Conservation (phyloP, 2,888 invertebrate genomes). For the Drosophila macrospina region DNA sequence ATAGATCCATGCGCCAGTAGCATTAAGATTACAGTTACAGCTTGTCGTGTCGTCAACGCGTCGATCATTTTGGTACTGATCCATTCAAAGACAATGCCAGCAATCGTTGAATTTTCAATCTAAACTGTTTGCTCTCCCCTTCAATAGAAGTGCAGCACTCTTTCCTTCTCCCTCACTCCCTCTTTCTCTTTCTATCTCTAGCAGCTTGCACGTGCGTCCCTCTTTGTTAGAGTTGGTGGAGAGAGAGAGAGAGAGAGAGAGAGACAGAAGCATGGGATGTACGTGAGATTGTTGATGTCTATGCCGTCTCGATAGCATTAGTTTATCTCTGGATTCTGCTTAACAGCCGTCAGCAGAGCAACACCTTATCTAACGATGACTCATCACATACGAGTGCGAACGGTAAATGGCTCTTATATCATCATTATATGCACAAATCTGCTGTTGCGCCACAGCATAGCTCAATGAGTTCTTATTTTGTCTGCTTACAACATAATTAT, state of each 20-base stretch:
- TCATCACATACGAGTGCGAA: constrained; percentile 27
- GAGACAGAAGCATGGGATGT: constrained; percentile 18
- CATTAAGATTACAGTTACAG: constrained; percentile 28
- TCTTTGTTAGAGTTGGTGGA: constrained; percentile 6
- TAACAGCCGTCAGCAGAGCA: neutral
- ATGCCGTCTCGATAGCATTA: constrained; percentile 54
- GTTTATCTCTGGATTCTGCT: constrained; percentile 35
- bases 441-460: too few species aligned
- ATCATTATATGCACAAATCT: too few species aligned
- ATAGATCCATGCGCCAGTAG: constrained; percentile 26
- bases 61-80: constrained; percentile 69
- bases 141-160: constrained; percentile 52
- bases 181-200: too few species aligned
- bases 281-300: constrained; percentile 65
- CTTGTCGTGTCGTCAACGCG: constrained; percentile 46
- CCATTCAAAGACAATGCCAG: constrained; percentile 30
- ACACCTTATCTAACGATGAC: constrained; percentile 56
- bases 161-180: neutral
- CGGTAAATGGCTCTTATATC: constrained; percentile 5
- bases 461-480: constrained; percentile 16
- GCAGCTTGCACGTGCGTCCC: constrained; percentile 35
- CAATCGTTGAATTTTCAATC: constrained; percentile 40
- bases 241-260: constrained; percentile 21
- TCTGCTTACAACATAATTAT: neutral
- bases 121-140: constrained; percentile 23